Percentiles rank a stretch among this genome's conserved stretches.
Evolutionary conservation across 2,888 invertebrate genomes (phyloP).

Genomic region (Miltochrista miniata): DNA sequence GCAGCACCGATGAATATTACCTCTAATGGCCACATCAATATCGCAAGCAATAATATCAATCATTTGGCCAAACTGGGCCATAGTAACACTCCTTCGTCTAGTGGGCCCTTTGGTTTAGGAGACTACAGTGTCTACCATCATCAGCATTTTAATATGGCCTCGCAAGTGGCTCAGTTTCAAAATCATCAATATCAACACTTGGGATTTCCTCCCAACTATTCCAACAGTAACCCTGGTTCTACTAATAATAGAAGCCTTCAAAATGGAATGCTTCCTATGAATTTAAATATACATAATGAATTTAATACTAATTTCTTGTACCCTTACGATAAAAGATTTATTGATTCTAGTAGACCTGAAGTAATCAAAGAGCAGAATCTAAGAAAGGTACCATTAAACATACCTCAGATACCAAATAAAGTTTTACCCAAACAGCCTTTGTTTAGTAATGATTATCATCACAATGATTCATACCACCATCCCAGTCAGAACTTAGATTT

Average conservation of each 20-base stretch:
- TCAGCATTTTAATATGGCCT: constrained; percentile 43
- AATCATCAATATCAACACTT: constrained; percentile 56
- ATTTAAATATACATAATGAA: constrained; percentile 53
- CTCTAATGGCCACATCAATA: constrained; percentile 49
- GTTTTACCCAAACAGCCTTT: constrained; percentile 44
- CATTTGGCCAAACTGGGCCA: constrained; percentile 59
- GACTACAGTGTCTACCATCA: constrained; percentile 54
- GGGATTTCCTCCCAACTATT: constrained; percentile 45
- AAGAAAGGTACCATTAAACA: constrained; percentile 44
- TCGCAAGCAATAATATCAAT: constrained; percentile 54
- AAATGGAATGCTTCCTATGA: constrained; percentile 59
- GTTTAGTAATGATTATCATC: constrained; percentile 24
- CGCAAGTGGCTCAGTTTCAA: constrained; percentile 51
- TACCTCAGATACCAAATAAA: constrained; percentile 57
- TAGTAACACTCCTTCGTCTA: constrained; percentile 42
- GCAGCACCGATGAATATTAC: constrained; percentile 59
- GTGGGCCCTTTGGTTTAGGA: constrained; percentile 52
- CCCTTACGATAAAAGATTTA: constrained; percentile 32
- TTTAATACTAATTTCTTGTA: constrained; percentile 31
- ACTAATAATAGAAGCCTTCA: constrained; percentile 47
- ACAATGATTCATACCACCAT: constrained; percentile 33
- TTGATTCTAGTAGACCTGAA: constrained; percentile 16
- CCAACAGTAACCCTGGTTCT: constrained; percentile 38
- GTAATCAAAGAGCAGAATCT: constrained; percentile 18
- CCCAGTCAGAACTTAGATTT: constrained; percentile 39